Base-by-base conservation (phyloP, 2,113 vertebrate species). In the Marmota flaviventris region DNA sequence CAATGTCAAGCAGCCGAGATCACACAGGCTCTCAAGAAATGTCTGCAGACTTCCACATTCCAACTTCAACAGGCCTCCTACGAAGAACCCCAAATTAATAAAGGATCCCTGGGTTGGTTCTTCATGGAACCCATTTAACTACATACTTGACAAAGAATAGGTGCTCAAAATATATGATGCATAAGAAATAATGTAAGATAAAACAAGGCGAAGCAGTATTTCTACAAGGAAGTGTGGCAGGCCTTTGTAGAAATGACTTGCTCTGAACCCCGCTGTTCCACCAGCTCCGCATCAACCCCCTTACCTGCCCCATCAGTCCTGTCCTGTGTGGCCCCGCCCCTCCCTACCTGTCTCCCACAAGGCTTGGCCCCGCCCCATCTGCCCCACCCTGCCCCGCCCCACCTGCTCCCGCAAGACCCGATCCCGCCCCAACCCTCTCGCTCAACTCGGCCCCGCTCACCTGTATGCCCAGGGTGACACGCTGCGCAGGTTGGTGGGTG, bases 381-480 rank as follows among this genome's bases (percentile, higher is more conserved):
- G 20, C 27, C 58, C 34, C 25, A 39, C 34, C 27, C 58, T n/a
- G 9, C 45, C 56, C 32, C 0, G 8, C 22, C n/a, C 70, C 77
- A 5, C 39, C 18, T 12, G n/a, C n/a, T 51, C 24, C 27, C 16
- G 37, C 63, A 5, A 27, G 73, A 39, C 81, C 42, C 18, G 73
- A n/a, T n/a, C 48, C n/a, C 42, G 93, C 37, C 91, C 63, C 79
- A 7, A 29, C n/a, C 27, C 20, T 0, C 7, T 11, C 0, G 32
- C 84, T 27, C 20, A 8, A 1, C n/a, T n/a, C 34, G 2, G n/a
- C 11, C 17, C 27, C 29, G 79, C 96, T 98, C 98, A 99, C 99
- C 99, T 99, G 99, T 99, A 99, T 18, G 99, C 99, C 99, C 99
- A 99, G 3, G 99, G 99, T 65, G 99, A 99, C 70, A 99, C 98